These are phyloP conservation scores for Ptycholaimellus sp. DNA, from an alignment of 2,888 invertebrate genomes.

Conservation along the genomic window DNA sequence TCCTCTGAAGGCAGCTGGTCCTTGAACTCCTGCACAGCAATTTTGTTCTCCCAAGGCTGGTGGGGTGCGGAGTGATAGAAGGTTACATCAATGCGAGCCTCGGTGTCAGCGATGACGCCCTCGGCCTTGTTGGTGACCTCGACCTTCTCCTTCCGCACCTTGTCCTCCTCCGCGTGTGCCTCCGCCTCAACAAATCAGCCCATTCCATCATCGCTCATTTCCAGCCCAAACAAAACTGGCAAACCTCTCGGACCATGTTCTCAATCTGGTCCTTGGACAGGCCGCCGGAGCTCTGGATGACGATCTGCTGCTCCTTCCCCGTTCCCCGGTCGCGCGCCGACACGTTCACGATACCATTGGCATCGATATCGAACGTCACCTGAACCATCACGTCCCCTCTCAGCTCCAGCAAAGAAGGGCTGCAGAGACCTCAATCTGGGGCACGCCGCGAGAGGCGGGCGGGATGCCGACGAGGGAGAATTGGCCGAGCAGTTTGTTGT, in stretches of 20 bases:
- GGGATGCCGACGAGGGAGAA: constrained; percentile 74
- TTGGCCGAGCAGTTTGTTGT: constrained; percentile 75
- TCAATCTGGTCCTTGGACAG: constrained; percentile 93
- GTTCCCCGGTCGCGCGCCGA: constrained; percentile 90
- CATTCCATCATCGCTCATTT: no score
- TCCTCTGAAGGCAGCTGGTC: constrained; percentile 70
- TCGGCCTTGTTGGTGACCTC: constrained; percentile 86
- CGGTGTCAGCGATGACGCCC: constrained; percentile 81
- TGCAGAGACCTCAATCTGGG: constrained; percentile 45
- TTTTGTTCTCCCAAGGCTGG: no score
- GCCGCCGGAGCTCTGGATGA: constrained; percentile 89
- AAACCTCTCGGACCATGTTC: constrained; percentile 94
- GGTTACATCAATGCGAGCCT: constrained; percentile 86
- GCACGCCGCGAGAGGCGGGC: constrained; percentile 75
- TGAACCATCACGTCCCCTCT: no score
- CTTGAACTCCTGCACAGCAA: constrained; percentile 75
- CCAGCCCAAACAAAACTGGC: no score
- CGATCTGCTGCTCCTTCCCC: constrained; percentile 90
- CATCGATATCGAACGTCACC: constrained; percentile 79
- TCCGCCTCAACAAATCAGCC: no score
- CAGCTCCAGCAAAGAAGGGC: no score
- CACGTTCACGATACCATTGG: constrained; percentile 91
- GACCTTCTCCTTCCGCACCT: constrained; percentile 60
- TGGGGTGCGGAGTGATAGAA: no score
- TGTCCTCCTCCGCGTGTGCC: constrained; percentile 69